Base-by-base conservation (phyloP, 2,113 vertebrate genomes). In the Cyprinus carpio region DNA sequence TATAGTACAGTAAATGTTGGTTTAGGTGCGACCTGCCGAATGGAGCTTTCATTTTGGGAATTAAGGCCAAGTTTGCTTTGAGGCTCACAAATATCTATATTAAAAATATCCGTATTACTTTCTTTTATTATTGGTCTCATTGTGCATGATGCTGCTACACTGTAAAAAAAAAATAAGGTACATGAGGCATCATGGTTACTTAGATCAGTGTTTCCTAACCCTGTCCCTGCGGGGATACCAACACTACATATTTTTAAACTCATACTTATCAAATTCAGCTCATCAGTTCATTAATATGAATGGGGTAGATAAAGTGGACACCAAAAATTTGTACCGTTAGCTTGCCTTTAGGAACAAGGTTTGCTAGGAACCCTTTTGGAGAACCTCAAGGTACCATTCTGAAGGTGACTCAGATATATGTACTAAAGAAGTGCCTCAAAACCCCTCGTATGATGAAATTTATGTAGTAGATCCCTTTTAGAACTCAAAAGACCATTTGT, bases 1-100 rank as follows among this genome's bases (percentile, higher is more conserved):
- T n/a, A 58, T 6, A n/a, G 9, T 58, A 78, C 58, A 40, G 43
- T 43, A 80, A 87, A 84, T 84, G 69, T 87, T 81, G 81, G 67
- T 80, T 29, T 76, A 87, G 65, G 75, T 74, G 75, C 23, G 3
- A 37, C 25, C 49, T 58, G 51, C 51, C 31, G 34, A 31, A 16
- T 60, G 49, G 18, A 6, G 16, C 34, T 65, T 62, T 56, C 18
- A 78, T 31, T 83, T 40, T 49, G 72, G 60, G 37, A 79, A 15
- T 64, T 46, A 64, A 11, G 58, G 29, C 27, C 56, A 67, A 83
- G 58, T 31, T 25, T 79, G 37, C 51, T 20, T 16, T 18, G 37
- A 27, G 40, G 2, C 65, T 51, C 62, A 58, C 27, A 46, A 64
- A 54, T 67, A 43, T 29, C 65, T 25, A 60, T 11, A 27, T 31